Evolutionary conservation across 2,888 invertebrate genomes (phyloP).

Genomic region (Ptycholaimellus sp.): DNA sequence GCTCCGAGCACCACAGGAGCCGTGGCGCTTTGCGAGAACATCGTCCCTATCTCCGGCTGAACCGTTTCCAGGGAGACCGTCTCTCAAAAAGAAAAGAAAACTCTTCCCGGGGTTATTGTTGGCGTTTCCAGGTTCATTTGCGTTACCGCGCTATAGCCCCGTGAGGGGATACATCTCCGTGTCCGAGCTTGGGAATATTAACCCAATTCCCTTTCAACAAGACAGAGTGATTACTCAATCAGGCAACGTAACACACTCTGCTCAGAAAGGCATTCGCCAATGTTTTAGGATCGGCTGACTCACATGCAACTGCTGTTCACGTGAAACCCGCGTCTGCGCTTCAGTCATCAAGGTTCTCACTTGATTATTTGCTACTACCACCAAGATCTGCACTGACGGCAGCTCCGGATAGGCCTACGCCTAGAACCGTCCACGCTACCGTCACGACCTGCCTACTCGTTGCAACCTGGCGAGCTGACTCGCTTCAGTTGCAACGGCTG

Average conservation of each 20-base stretch:
- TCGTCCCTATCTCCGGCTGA: conserved; percentile 29
- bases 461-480: conserved; percentile 33
- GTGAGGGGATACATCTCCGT: conserved; percentile 6
- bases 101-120: conserved; percentile 27
- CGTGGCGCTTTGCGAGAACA: conserved; percentile 28
- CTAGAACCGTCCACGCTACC: conserved; percentile 38
- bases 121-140: conserved; percentile 27
- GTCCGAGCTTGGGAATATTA: conserved; percentile 22
- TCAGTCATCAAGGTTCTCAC: conserved; percentile 35
- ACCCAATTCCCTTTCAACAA: conserved; percentile 26
- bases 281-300: conserved; percentile 27
- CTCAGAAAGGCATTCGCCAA: conserved; percentile 15
- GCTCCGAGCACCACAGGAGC: conserved; percentile 26
- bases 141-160: conserved; percentile 20
- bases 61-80: conserved; percentile 29
- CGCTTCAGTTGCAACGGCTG: conserved; percentile 25
- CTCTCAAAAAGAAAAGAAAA: conserved; percentile 31
- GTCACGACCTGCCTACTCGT: conserved; percentile 39
- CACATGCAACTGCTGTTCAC: conserved; percentile 35
- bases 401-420: conserved; percentile 35
- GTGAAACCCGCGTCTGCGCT: conserved; percentile 37
- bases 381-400: conserved; percentile 38
- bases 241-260: too few species aligned
- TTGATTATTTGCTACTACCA: conserved; percentile 48
- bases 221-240: too few species aligned